Evolutionary conservation across 2,797 vertebrate genomes (phyloP), one percentile per base, ranked within the genome.

Genomic region (Falco berigora): DNA sequence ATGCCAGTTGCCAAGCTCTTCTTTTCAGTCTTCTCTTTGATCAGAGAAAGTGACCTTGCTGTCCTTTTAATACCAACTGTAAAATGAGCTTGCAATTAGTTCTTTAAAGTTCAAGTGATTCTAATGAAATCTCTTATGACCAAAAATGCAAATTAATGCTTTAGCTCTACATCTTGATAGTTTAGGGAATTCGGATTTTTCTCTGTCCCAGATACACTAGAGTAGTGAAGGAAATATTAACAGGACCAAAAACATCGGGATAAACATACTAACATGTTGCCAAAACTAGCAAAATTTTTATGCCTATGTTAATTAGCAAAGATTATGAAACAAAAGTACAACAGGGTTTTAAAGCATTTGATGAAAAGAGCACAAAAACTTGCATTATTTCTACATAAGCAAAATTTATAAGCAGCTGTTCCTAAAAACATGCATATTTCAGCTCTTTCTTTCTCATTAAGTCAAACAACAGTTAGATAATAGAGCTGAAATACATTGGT

Each of bases 91-190:
- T 73, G 61, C 96, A 96, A 95, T 96, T 96, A 96, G 68, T 92
- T 89, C 88, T 89, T 79, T 77, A 96, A 97, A 95, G 92, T 96
- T 96, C 90, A 96, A 93, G 64, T 94, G 77, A 89, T 80, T 92
- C 84, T 93, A 94, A 88, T 83, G 86, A 92, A 96, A 94, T 85
- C 93, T 96, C 93, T 86, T 83, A 93, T 78, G 93, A 93, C 64
- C 72, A 89, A 94, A 96, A 82, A 95, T 88, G 86, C 76, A 95
- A 95, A 96, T 95, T 68, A 94, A 95, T 92, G 80, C 84, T 87
- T 93, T 74, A 93, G 75, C 83, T 91, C 61, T 93, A 77, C 14
- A 86, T 93, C 78, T 77, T 19, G 1, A 74, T 55, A 88, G 90
- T 88, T 92, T 4, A 89, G 86, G 90, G 92, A 96, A 93, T 93